Base-by-base conservation (phyloP, 2,113 vertebrate genomes). In the Chloroceryle aenea region DNA sequence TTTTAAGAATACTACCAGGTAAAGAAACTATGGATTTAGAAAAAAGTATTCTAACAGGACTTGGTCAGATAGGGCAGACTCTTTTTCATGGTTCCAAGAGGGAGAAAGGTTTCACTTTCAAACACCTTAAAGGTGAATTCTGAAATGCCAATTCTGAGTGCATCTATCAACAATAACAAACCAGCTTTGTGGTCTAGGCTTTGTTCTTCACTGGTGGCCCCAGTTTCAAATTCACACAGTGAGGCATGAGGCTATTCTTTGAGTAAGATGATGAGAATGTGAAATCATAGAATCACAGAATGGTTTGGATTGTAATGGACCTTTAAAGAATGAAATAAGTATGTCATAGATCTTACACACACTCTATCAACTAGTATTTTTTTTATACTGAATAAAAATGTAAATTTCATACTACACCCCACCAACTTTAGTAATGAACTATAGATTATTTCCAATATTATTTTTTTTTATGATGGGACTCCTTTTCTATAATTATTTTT, bases 1-100 rank as follows among this genome's bases (percentile, higher is more conserved):
- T 10, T 62, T 61, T 10, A 4, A 3, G 6, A 74, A 47, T 19
- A 16, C 2, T 43, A 30, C 3, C 0, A 1, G 32, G 8, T 5
- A 32, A 5, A 61, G 17, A 80, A 84, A 21, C 48, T 16, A 34
- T 0, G 7, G 2, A 1, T 55, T 59, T 69, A 38, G 29, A 16
- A 38, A 1, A 30, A 45, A 68, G 15, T 19, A 32, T 30, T 67
- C 6, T 26, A 5, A 7, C 3, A 29, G 3, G 3, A 30, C 3
- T 48, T 3, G 68, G 12, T 16, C 9, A 52, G 3, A 29, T 0
- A n/a, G 1, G 23, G 4, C 3, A 81, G 4, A 23, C 2, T 0
- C 32, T 53, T 38, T 29, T 16, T 6, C 6, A 5, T 23, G 3
- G 7, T 45, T 76, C 14, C 25, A 55, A 71, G 26, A 19, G 2